Percentiles rank a stretch among this genome's conserved stretches.
Conservation (phyloP, 37 sponge, comb jelly and placozoan species). For the Haliclona indistincta region DNA sequence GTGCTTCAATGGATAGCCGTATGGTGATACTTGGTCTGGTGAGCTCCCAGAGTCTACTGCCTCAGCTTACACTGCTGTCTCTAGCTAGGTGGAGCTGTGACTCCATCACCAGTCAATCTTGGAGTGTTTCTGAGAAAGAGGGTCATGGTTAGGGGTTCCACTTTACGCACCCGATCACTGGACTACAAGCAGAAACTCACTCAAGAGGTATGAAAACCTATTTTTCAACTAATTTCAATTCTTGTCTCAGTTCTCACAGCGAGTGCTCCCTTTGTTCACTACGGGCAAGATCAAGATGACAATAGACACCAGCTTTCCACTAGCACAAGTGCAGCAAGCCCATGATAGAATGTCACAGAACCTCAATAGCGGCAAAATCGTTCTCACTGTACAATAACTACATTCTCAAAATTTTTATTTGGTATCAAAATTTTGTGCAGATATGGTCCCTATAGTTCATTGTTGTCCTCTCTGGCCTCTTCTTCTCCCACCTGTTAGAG, state of each 20-base stretch:
- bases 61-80: background rate
- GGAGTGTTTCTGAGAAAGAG: constrained; percentile 64
- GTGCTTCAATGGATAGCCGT: constrained; percentile 78
- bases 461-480: too few species aligned
- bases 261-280: constrained; percentile 49
- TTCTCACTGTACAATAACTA: too few species aligned
- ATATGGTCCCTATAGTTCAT: too few species aligned
- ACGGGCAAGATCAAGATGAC: constrained; percentile 38
- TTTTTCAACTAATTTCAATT: constrained; percentile 5
- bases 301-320: constrained; percentile 54
- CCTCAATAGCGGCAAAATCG: constrained; percentile 79
- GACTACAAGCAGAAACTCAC: constrained; percentile 65
- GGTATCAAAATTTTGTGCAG: too few species aligned
- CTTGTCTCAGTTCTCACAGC: constrained; percentile 39
- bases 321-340: constrained; percentile 52
- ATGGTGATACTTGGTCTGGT: constrained; percentile 79
- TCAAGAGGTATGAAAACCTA: constrained; percentile 44
- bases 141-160: constrained; percentile 56
- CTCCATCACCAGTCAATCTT: constrained; percentile 39
- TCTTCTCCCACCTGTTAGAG: too few species aligned
- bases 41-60: background rate
- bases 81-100: constrained; percentile 67
- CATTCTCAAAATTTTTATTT: too few species aligned
- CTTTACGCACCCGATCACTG: constrained; percentile 70
- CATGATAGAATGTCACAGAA: constrained; percentile 75